A percentile compares a stretch with the other conserved stretches of the same genome.
These are phyloP conservation scores for Sus cebifrons DNA, from an alignment of 2,797 vertebrate genomes.

Conservation along the genomic window DNA sequence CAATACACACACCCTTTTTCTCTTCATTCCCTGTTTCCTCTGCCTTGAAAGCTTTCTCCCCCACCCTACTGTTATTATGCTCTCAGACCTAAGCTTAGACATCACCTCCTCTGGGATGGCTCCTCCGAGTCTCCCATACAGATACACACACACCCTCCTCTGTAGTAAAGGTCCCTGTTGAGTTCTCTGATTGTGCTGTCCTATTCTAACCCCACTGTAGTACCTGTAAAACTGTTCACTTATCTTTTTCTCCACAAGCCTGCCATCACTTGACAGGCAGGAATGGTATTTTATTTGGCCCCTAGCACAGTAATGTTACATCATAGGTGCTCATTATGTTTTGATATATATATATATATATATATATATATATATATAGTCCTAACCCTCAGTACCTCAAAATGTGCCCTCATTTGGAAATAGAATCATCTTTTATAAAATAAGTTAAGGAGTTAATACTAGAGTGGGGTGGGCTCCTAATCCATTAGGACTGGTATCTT, in stretches of 20 bases:
- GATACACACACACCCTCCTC: not conserved
- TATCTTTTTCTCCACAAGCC: conserved; percentile 6
- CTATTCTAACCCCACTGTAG: not conserved
- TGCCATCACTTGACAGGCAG: not conserved
- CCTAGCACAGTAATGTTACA: not conserved
- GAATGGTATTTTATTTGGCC: not conserved
- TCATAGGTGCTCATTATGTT: not conserved
- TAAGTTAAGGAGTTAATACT: conserved; percentile 38
- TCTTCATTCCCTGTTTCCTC: not conserved
- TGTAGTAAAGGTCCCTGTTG: not conserved
- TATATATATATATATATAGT: not conserved
- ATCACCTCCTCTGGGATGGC: not conserved
- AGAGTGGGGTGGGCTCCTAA: not conserved
- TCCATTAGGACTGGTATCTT: not conserved
- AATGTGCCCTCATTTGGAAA: conserved; percentile 34
- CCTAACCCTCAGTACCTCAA: not conserved
- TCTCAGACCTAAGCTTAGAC: not conserved
- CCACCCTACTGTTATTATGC: not conserved
- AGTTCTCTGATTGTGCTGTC: not conserved
- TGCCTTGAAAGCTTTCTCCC: not conserved
- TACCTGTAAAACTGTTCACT: not conserved
- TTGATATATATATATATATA: not conserved
- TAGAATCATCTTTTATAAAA: not conserved
- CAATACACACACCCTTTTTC: not conserved
- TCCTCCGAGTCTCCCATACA: not conserved